Conservation (phyloP, 2,797 vertebrate genomes). For the Dicrostonyx torquatus region DNA sequence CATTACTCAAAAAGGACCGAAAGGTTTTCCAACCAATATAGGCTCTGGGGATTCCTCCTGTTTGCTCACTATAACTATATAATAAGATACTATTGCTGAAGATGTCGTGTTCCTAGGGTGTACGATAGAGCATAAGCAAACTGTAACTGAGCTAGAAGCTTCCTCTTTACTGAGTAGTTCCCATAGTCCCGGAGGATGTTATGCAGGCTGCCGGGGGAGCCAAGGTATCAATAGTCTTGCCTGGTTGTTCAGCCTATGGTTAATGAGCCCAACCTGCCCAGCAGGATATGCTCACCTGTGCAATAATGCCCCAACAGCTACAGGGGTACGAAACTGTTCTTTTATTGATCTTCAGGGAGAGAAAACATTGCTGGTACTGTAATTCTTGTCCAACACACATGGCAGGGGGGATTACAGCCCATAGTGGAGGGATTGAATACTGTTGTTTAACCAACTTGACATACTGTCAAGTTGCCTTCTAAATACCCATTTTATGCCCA, state of each 20-base stretch:
- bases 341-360: neutral
- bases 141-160: neutral
- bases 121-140: neutral
- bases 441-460: neutral
- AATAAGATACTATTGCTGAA: neutral
- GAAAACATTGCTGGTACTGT: neutral
- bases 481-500: neutral
- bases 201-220: neutral
- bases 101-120: neutral
- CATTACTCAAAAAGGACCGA: neutral
- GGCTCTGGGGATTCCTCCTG: neutral
- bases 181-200: too few species aligned
- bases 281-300: neutral
- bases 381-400: neutral
- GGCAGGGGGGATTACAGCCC: neutral
- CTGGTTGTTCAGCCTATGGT: neutral
- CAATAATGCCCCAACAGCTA: neutral
- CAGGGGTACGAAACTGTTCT: neutral
- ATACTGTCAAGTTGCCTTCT: neutral
- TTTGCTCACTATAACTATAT: neutral
- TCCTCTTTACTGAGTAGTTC: neutral
- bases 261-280: neutral
- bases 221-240: neutral
- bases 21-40: neutral
- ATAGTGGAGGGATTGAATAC: neutral